Base-by-base conservation (phyloP, 1,140 invertebrate genomes). In the Phenacoccus solenopsis region DNA sequence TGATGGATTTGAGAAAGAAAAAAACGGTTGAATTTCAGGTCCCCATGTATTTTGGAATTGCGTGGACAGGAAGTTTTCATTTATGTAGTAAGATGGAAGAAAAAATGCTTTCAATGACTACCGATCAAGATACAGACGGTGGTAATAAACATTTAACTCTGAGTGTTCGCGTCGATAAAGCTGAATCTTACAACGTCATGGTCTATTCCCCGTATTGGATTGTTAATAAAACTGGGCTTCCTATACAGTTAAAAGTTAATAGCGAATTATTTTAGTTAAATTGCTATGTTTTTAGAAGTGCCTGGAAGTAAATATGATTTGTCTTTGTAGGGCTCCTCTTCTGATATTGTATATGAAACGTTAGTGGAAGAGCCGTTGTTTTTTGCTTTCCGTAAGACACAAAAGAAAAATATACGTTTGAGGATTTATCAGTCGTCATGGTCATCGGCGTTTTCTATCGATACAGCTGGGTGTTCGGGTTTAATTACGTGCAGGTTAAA, bases 171-270 rank as follows among this genome's bases (percentile, higher is more conserved):
- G 78, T 88, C 12, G 83, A 84, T 22, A 80, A 83, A 69, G 80
- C 80, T n/a, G 81, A 81, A 70, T 84, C 82, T 71, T 84, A 84
- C 77, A 82, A 87, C 69, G 76, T 92, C 32, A 84, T 86, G 71
- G 79, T 96, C 38, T 90, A 90, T 76, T 84, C 89, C 13, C 90
- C 91, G 1, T 94, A 93, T 78, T 96, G 93, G 93, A 87, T 95
- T 76, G 85, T 94, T 56, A 96, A 96, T 79, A 93, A 94, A 78
- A 93, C 92, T 5, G 87, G 85, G 22, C 79, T 91, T 72, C 84
- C 87, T 20, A 77, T 95, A 69, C 87, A 90, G 75, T 82, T 92
- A 38, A 88, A 88, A 81, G 90, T 91, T 80, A 80, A 74, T 75
- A 57, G 68, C 20, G 64, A 13, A n/a, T 49, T 49, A 56, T 1